Conservation (phyloP, 2,113 vertebrate genomes). For the Sialia sialis region DNA sequence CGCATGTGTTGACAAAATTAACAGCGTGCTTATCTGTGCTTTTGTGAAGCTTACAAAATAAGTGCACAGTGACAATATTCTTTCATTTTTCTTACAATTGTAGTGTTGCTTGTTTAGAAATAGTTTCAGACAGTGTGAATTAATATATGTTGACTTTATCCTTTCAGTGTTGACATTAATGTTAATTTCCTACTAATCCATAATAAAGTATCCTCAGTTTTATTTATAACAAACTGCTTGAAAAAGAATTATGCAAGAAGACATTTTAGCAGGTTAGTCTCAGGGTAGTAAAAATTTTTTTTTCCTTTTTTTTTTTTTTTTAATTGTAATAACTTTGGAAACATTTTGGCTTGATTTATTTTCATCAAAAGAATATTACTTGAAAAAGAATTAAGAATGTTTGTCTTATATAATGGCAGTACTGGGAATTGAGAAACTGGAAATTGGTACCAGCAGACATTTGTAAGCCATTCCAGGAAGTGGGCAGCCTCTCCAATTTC, state of each 20-base stretch:
- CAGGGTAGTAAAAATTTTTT: background rate
- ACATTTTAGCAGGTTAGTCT: constrained; percentile 20
- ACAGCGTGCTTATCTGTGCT: background rate
- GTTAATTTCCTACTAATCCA: constrained; percentile 45
- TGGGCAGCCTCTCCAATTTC: background rate
- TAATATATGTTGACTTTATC: background rate
- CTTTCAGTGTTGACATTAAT: background rate
- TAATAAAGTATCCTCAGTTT: constrained; percentile 35
- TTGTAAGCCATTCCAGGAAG: background rate
- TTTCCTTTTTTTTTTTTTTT: background rate
- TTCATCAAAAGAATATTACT: background rate
- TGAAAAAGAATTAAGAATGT: background rate
- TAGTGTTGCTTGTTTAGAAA: background rate
- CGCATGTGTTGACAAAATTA: background rate
- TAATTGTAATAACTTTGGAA: background rate
- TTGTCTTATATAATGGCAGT: background rate
- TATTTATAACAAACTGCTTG: constrained; percentile 1
- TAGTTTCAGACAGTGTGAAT: background rate
- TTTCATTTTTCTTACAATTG: background rate
- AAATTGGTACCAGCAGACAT: background rate
- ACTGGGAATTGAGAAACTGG: background rate
- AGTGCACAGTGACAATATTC: background rate
- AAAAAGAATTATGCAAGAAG: constrained; percentile 33
- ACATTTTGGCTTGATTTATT: constrained; percentile 20
- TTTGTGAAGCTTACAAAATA: background rate